Evolutionary conservation across 2,888 invertebrate species (phyloP), one percentile per base, ranked within the genome.

Genomic region (Cephus pulcher): DNA sequence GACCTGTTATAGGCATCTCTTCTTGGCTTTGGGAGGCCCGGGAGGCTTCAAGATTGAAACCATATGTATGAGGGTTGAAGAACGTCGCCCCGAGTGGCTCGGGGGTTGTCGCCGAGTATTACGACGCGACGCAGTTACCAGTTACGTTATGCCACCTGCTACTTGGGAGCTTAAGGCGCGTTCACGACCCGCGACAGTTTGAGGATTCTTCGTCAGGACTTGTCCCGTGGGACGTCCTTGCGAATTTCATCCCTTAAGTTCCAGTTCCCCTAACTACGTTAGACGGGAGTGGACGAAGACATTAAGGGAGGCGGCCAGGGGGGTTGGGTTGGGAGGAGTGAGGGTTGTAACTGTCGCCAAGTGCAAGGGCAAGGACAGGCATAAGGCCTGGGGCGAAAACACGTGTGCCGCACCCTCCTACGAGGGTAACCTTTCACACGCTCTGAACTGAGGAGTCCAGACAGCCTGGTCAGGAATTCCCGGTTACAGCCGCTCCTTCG

Each of bases 361-460:
- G 56, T 56, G 56, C 56, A 69, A 77, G 30, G 69, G 77, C 69
- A 77, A 68, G 77, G 74, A 73, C 35, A 33, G 74, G 34, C 74
- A 69, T 69, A 74, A 74, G 74, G 73, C 74, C 74, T 78, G 78
- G 75, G 35, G 75, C 40, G 80, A 80, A 80, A 80, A 84, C 88
- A 88, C 87, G 86, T 88, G 89, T 86, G 84, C 82, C 80, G 82
- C 85, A 82, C 82, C 80, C 83, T 82, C 79, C 80, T 81, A 73
- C 78, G 76, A 80, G 85, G 83, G 81, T 88, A 89, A 89, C 88
- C 86, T 88, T 87, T 88, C 89, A 86, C 86, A 86, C 86, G 88
- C 86, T 85, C 88, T 77, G 68, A 76, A 77, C 56, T 9, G 56
- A 56, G 56, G 56, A 56, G 56, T 56, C 56, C 56, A 6, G 56